Percentiles rank a stretch among this genome's conserved stretches.
Evolutionary conservation across 2,797 vertebrate species (phyloP).

Genomic region (Danio albolineatus): DNA sequence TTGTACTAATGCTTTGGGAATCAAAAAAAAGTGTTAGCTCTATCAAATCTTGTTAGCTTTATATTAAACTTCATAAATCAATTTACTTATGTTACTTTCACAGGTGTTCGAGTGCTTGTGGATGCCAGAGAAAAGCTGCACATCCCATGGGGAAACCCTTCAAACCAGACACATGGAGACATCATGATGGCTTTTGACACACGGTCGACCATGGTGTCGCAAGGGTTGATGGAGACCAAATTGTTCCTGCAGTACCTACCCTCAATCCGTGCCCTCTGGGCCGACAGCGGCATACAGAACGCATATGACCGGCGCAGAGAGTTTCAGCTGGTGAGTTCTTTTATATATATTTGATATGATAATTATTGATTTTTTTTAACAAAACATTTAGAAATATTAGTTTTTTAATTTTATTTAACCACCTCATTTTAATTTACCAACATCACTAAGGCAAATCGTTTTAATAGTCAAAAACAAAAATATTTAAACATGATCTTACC

Average conservation of each 20-base stretch:
- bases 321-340: conserved; percentile 91
- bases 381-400: too few species aligned
- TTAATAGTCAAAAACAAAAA: too few species aligned
- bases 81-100: conserved; percentile 6
- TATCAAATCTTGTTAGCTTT: too few species aligned
- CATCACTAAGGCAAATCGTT: too few species aligned
- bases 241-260: conserved; percentile 89
- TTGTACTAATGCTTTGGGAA: neutral
- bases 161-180: conserved; percentile 88
- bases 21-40: neutral
- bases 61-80: neutral
- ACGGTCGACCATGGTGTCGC: conserved; percentile 79
- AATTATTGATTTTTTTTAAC: too few species aligned
- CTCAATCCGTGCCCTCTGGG: conserved; percentile 88
- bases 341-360: neutral
- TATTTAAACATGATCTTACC: too few species aligned
- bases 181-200: conserved; percentile 95
- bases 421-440: too few species aligned
- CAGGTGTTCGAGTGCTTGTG: conserved; percentile 94
- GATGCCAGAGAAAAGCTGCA: conserved; percentile 95
- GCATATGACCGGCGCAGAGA: conserved; percentile 94
- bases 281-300: conserved; percentile 89
- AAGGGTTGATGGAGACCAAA: conserved; percentile 88
- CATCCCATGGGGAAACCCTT: conserved; percentile 90
- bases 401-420: too few species aligned